phyloP scores from a whole-genome alignment of 1,140 invertebrate genomes.

The Chrysomallon squamiferum region DNA sequence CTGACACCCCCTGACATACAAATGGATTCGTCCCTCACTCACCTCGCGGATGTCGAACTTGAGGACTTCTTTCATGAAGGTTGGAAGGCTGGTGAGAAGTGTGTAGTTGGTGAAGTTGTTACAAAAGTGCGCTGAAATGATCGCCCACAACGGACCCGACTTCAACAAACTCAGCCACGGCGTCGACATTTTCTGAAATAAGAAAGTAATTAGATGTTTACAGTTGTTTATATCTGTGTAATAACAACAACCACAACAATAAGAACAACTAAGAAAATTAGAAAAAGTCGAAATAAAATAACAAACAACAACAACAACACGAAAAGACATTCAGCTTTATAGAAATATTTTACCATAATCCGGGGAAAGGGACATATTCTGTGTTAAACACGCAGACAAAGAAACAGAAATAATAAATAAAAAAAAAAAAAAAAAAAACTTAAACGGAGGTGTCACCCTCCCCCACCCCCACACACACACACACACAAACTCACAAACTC shows the following conservation, averaged over 20 bases:
- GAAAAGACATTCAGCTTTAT: neutral
- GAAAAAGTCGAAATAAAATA: neutral
- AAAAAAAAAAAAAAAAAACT: no score
- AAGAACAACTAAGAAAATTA: neutral
- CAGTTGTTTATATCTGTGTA: neutral
- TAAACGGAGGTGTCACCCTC: no score
- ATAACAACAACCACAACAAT: neutral
- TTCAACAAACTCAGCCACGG: slow-evolving; percentile 79
- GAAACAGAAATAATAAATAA: no score
- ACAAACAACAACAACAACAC: neutral
- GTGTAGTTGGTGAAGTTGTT: slow-evolving; percentile 95
- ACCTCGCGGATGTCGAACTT: slow-evolving; percentile 84
- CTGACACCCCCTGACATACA: no score
- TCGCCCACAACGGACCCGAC: slow-evolving; percentile 86
- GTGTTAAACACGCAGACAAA: no score
- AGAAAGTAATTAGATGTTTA: neutral
- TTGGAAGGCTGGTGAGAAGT: slow-evolving; percentile 91
- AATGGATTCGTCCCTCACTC: no score
- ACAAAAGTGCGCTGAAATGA: slow-evolving; percentile 79
- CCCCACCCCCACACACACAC: neutral
- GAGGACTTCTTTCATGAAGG: slow-evolving; percentile 90
- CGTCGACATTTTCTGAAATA: neutral
- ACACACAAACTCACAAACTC: neutral
- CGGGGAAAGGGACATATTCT: neutral
- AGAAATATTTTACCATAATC: neutral